These are phyloP conservation scores for Spodoptera exigua DNA, from an alignment of 2,888 invertebrate species.

Conservation along the genomic window DNA sequence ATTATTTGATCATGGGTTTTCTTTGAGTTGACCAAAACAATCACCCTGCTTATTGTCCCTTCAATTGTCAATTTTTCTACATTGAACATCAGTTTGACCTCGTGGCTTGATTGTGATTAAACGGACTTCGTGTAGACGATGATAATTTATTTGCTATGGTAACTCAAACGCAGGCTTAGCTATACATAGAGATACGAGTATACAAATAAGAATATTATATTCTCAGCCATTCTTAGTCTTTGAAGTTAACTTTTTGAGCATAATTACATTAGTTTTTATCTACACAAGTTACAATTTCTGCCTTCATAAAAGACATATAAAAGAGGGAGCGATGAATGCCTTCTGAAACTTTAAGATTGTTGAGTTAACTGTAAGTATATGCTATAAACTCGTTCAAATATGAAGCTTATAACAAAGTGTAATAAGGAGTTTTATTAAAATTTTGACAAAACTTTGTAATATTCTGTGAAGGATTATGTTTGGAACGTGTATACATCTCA, in stretches of 20 bases:
- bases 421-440: conserved; percentile 33
- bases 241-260: neutral
- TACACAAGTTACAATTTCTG: neutral
- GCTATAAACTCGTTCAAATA: conserved; percentile 19
- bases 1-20: no score
- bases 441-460: conserved; percentile 20
- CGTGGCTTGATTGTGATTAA: no score
- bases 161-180: no score
- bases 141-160: no score
- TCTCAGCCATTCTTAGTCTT: neutral
- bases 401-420: conserved; percentile 7
- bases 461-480: conserved; percentile 2
- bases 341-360: conserved; percentile 16
- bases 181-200: no score
- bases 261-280: neutral
- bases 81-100: no score
- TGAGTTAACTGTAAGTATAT: conserved; percentile 14
- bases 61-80: no score
- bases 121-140: no score
- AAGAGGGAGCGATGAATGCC: conserved; percentile 4
- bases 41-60: no score
- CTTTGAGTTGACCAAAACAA: no score
- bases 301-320: conserved; percentile 16
- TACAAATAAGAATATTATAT: no score
- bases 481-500: conserved; percentile 19